phyloP scores from a whole-genome alignment of 2,113 vertebrate species.

The Rhinopithecus roxellana region DNA sequence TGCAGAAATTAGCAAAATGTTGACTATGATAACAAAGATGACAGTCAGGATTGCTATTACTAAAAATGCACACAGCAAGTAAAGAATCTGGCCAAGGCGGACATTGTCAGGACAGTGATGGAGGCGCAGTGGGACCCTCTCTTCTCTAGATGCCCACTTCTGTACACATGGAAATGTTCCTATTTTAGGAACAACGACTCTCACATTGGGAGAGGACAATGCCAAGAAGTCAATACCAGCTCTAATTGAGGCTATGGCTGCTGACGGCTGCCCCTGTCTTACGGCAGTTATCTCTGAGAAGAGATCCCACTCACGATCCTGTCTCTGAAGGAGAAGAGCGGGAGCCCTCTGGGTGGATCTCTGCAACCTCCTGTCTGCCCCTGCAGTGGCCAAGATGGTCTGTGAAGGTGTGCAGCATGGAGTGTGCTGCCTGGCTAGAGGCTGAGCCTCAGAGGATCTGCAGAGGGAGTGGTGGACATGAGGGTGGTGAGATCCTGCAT shows the following conservation, averaged over 20 bases:
- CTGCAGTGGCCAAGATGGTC: neutral
- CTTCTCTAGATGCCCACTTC: neutral
- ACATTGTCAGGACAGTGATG: no score
- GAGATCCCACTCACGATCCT: neutral
- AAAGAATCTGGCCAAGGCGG: neutral
- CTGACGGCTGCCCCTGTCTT: no score
- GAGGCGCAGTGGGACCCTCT: accelerated
- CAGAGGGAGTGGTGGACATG: neutral
- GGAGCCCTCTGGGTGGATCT: neutral
- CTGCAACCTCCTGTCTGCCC: neutral
- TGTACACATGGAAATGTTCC: neutral
- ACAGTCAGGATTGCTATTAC: no score
- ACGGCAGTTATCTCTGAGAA: neutral
- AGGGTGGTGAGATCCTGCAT: neutral
- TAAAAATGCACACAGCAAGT: accelerated
- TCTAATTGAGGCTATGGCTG: neutral
- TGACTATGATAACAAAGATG: no score
- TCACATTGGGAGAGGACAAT: neutral
- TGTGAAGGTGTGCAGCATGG: neutral
- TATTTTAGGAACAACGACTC: neutral
- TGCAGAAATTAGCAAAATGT: no score
- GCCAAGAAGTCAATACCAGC: neutral
- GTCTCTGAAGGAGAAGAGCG: neutral
- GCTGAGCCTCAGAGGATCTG: neutral
- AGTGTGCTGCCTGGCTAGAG: neutral